Base-by-base conservation (phyloP, 2,797 vertebrate genomes). In the Rousettus madagascariensis region DNA sequence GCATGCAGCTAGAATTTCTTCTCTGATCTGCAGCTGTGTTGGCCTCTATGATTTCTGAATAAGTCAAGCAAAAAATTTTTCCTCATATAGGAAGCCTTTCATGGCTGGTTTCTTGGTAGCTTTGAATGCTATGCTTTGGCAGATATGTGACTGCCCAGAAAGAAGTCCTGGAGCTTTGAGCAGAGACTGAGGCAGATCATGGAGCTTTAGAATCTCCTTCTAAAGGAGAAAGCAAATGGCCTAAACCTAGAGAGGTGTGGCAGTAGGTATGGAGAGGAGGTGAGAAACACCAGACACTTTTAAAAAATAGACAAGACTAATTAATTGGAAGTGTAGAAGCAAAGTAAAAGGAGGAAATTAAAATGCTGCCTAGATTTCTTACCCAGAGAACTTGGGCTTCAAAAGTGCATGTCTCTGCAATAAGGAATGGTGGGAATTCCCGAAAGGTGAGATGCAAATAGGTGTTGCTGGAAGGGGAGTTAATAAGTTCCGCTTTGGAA, bases 41-140 rank as follows among this genome's bases (percentile, higher is more conserved):
- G 51, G 77, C 82, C 63, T 94, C 93, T 90, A 55, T 90, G 91
- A 59, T 96, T 49, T 92, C 93, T 59, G 33, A 87, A 74, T 26
- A 92, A 84, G 19, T 92, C 72, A 72, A 95, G 53, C 15, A 86
- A 85, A 5, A 20, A 17, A 28, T 24, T 75, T 88, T 92, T 66
- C 43, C 66, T 90, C 46, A 33, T 83, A 74, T 24, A 68, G 68
- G 66, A 87, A 86, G 68, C 1, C 63, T 74, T 72, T 59, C 28
- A 4, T 1, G 19, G 36, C 46, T 71, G 8, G 28, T 61, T 94
- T 92, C 94, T 87, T 63, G 8, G 36, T 55, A 85, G 41, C 15
- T 66, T 78, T 46, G 53, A 86, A 92, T 15, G 46, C 46, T 13
- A 36, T 59, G 33, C 89, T 86, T 92, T n/a, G 74, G n/a, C 49